Conservation (phyloP, 92 coral and sea anemone species). For the Porites evermanni region DNA sequence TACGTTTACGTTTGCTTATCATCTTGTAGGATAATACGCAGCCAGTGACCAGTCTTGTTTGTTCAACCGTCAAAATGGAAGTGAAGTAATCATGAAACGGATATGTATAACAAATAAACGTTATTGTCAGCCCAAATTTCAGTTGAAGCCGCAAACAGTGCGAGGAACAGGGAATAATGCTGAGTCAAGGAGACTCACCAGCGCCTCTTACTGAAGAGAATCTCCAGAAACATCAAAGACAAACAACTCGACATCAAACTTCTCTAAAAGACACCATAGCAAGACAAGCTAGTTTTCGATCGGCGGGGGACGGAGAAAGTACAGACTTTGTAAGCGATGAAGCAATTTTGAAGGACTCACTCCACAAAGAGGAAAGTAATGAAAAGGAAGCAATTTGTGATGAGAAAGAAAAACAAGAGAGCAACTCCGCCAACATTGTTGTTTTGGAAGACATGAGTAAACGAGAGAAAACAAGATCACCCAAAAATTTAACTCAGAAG, state of each 20-base stretch:
- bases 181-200: conserved; percentile 13
- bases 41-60: background rate
- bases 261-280: background rate
- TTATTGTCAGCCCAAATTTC: background rate
- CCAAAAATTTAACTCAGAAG: background rate
- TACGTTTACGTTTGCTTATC: background rate
- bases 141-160: background rate
- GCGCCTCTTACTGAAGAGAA: conserved; percentile 72
- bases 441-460: conserved; percentile 11
- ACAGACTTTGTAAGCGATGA: conserved; percentile 26
- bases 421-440: background rate
- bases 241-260: background rate
- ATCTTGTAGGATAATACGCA: background rate
- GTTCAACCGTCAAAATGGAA: background rate
- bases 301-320: conserved; percentile 75
- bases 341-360: conserved; percentile 1
- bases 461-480: background rate
- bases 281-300: conserved; percentile 28
- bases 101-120: background rate
- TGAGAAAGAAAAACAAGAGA: background rate
- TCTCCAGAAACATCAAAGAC: conserved; percentile 59
- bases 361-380: background rate
- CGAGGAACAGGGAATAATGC: conserved; percentile 1
- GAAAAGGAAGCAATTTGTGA: background rate
- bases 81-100: background rate